Evolutionary conservation across 1,140 invertebrate species (phyloP), one percentile per base, ranked within the genome.

Genomic region (Triops cancriformis): DNA sequence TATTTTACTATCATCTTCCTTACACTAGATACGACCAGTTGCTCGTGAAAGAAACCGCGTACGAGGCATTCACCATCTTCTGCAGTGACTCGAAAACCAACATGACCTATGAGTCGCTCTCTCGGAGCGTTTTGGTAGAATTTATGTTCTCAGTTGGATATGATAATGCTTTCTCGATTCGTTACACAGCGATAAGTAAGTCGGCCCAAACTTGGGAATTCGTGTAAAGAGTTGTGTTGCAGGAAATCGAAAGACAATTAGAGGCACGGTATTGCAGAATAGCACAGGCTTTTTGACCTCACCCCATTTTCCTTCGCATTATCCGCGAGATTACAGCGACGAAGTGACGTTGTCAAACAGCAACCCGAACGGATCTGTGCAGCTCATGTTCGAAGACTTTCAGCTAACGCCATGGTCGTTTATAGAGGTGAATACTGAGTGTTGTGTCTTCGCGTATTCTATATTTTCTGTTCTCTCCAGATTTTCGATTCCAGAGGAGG

Each of bases 401-500:
- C 88, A 90, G 80, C 83, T 92, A 75, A 89, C 90, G 0, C 82
- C 88, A 1, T 88, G 88, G 45, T 91, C 90, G 0, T 89, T 91
- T 10, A 87, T 92, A 80, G 91, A 92, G 87, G 90, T 90, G 74
- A 79, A 79, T 27, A n/a, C 31, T 41, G 12, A 7, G 23, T 73
- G n/a, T 74, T 80, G 10, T 14, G 26, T 41, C 9, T 72, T 26
- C 45, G 14, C 27, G 11, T 37, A 2, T 42, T 45, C 26, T n/a
- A 41, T n/a, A 27, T 73, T 28, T 77, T 26, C 43, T 76, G 37
- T 27, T 64, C 42, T 26, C 82, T 83, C 72, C 78, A 91, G 90
- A 88, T 92, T 83, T 91, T 90, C 79, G 90, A 92, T 83, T 90
- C 87, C 83, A 90, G 91, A 81, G 88, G 88, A 10, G 87, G 90